Evolutionary conservation across 2,113 vertebrate species (phyloP).

Genomic region (Trematocara zebra): DNA sequence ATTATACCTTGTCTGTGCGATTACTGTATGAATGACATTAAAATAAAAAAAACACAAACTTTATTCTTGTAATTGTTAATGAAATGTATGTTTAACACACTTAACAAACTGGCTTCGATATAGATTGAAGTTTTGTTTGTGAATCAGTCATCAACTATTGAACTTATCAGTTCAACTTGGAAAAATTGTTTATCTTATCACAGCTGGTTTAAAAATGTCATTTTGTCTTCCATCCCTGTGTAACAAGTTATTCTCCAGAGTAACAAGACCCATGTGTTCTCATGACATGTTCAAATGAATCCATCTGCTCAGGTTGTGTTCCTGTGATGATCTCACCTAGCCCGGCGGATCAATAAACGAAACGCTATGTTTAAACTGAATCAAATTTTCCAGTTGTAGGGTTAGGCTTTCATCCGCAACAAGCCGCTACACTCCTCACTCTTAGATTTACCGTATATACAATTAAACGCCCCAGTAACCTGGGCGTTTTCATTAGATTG

Average conservation of each 20-base stretch:
- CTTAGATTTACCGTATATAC: slow-evolving; percentile 73
- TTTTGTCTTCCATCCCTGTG: slow-evolving; percentile 16
- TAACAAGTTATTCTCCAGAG: slow-evolving; percentile 53
- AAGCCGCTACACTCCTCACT: slow-evolving; percentile 53
- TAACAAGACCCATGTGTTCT: slow-evolving; percentile 66
- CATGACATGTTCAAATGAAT: slow-evolving; percentile 66
- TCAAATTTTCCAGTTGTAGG: slow-evolving; percentile 78
- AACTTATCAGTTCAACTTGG: background rate
- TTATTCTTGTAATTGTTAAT: background rate
- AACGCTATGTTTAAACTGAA: slow-evolving; percentile 79
- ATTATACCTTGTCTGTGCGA: background rate
- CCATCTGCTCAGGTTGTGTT: slow-evolving; percentile 69
- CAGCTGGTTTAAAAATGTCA: slow-evolving; percentile 26
- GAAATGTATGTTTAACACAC: background rate
- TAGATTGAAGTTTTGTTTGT: background rate
- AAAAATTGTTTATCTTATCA: background rate
- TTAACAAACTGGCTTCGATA: background rate
- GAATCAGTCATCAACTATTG: background rate
- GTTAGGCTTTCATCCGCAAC: slow-evolving; percentile 65
- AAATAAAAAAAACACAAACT: background rate
- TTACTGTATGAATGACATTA: background rate
- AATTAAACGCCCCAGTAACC: slow-evolving; percentile 88
- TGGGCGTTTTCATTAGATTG: slow-evolving; percentile 79
- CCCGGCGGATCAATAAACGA: slow-evolving; percentile 74
- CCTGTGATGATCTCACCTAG: slow-evolving; percentile 59